Evolutionary conservation across 2,113 vertebrate species (phyloP), one percentile per base, ranked within the genome.

Genomic region (Asarcornis scutulata): DNA sequence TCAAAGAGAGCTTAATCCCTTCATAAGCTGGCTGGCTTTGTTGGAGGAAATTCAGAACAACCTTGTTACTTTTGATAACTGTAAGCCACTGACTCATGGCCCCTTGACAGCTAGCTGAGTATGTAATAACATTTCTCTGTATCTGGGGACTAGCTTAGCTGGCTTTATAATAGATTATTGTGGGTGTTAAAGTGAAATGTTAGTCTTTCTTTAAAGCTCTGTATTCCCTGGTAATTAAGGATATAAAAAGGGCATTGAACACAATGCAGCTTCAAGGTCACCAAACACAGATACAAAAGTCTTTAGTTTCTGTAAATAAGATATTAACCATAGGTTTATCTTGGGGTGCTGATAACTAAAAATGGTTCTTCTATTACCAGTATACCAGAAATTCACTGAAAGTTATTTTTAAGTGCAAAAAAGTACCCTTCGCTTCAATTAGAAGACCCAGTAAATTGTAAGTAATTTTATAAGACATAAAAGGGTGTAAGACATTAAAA

Each of bases 1-100:
- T 98, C 98, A 98, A 98, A 98, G 98, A 97, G 92, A 96, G 92
- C 86, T 98, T 98, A 98, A 98, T 98, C 98, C 97, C 88, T 97
- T 96, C 92, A 91, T 98, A 98, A 98, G 96, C 98, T 98, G 96
- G 40, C 95, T 91, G 95, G 96, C 98, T 98, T 98, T 98, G 98
- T 98, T 97, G 96, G 90, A 98, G 95, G 94, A 97, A 98, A 98
- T 98, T 98, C 97, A 96, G 96, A 98, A 98, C 98, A 98, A 98
- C 98, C 97, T 98, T 98, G 97, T 98, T 98, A 97, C 98, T 98
- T 98, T 98, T 98, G 98, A 98, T 98, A 98, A 98, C 97, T 96
- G 93, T 98, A 98, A 98, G 98, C 98, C 96, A 98, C 97, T 98
- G 98, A 98, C 98, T 98, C 98, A 97, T 93, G 95, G 97, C 95